phyloP scores from a whole-genome alignment of 2,797 vertebrate genomes.

The Parauchenoglanis punctatus region DNA sequence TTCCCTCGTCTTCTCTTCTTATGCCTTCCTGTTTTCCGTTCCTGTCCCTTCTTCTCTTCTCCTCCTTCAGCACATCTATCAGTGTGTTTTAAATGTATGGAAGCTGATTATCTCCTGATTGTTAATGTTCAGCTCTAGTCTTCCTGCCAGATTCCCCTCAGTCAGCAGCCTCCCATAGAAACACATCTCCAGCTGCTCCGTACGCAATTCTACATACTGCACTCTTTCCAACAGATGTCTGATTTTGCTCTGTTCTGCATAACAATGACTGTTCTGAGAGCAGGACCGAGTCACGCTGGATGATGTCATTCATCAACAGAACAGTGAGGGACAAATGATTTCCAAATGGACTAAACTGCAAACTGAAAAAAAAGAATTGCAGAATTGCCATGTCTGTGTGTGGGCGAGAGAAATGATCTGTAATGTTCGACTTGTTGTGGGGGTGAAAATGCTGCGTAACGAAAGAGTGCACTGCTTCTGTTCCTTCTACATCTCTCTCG shows the following conservation, averaged over 20 bases:
- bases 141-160: not conserved
- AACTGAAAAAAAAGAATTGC: not conserved
- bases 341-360: no score
- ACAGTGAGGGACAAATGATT: not conserved
- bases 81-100: not conserved
- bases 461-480: constrained; percentile 25
- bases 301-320: not conserved
- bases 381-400: constrained; percentile 23
- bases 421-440: constrained; percentile 16
- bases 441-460: constrained; percentile 51
- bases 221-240: not conserved
- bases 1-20: not conserved
- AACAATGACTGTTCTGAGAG: not conserved
- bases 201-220: not conserved
- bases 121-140: not conserved
- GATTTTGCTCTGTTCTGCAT: not conserved
- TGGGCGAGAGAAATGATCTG: constrained; percentile 22
- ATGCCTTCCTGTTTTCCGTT: not conserved
- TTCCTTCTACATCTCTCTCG: not conserved
- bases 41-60: not conserved
- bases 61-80: not conserved
- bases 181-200: not conserved
- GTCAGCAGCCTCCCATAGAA: not conserved
- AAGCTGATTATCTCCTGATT: not conserved
- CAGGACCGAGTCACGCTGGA: not conserved